Conservation (phyloP, 2,797 vertebrate genomes). For the Dicrostonyx torquatus region DNA sequence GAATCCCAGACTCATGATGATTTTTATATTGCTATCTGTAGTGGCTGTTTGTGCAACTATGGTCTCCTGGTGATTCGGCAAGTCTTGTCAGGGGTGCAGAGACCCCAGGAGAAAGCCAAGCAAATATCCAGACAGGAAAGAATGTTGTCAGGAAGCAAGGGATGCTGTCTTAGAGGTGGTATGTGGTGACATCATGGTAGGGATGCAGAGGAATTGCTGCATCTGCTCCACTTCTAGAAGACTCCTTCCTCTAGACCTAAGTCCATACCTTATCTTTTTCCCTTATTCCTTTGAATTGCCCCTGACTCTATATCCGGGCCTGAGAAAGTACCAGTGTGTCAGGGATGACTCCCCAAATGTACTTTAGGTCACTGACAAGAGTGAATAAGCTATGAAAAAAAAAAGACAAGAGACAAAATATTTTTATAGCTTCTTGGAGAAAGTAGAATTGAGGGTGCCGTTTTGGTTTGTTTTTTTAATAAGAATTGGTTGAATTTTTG, state of each 20-base stretch:
- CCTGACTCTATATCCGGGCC: neutral
- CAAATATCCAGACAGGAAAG: constrained; percentile 71
- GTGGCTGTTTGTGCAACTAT: neutral
- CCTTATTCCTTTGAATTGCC: neutral
- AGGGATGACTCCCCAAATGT: neutral
- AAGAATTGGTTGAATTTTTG: neutral
- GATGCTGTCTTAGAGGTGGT: constrained; percentile 36
- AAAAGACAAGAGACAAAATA: neutral
- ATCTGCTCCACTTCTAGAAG: neutral
- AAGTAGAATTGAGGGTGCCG: neutral
- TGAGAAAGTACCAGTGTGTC: neutral
- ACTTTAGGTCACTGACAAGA: neutral
- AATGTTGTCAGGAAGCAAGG: constrained; percentile 78
- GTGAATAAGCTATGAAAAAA: neutral
- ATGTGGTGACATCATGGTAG: neutral
- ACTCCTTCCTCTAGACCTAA: neutral
- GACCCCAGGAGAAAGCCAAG: constrained; percentile 56
- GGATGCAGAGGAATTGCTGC: neutral
- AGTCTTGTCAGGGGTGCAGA: constrained; percentile 36
- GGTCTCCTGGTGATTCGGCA: neutral
- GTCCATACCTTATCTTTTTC: too few relatives aligned
- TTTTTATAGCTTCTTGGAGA: neutral
- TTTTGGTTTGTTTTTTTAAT: neutral
- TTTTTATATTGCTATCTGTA: neutral
- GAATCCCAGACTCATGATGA: neutral